Percentiles rank a stretch among this genome's conserved stretches.
phyloP scores from a whole-genome alignment of 2,888 invertebrate genomes.

The Acronicta psi region DNA sequence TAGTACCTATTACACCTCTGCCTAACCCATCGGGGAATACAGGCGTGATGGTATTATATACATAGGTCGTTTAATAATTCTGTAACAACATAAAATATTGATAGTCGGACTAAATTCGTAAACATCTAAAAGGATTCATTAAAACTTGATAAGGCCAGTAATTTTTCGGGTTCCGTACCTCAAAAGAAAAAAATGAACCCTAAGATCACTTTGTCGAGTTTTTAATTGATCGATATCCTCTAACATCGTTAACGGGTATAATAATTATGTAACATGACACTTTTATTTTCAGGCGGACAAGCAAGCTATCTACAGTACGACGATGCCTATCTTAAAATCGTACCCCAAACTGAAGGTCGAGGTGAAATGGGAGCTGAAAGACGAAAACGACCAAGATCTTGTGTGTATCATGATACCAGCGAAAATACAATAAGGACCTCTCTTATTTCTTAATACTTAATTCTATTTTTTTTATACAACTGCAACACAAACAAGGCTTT shows the following conservation, averaged over 20 bases:
- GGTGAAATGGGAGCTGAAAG: slow-evolving; percentile 93
- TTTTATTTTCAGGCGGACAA: slow-evolving; percentile 75
- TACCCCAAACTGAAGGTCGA: slow-evolving; percentile 92
- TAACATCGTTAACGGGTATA: slow-evolving; percentile 5
- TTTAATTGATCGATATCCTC: neutral
- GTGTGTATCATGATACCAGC: slow-evolving; percentile 92
- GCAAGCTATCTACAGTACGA: slow-evolving; percentile 82
- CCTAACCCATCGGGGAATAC: too few relatives aligned
- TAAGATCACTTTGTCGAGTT: too few relatives aligned
- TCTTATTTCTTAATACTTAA: slow-evolving; percentile 24
- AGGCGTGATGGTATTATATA: too few relatives aligned
- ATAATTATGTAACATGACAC: slow-evolving; percentile 13
- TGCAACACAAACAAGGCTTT: neutral
- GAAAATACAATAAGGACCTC: slow-evolving; percentile 82
- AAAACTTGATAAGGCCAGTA: too few relatives aligned
- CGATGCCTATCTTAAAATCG: slow-evolving; percentile 90
- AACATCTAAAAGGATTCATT: too few relatives aligned
- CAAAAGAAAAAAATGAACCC: too few relatives aligned
- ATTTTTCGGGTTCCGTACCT: too few relatives aligned
- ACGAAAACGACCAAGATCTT: slow-evolving; percentile 89
- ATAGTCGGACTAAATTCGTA: too few relatives aligned
- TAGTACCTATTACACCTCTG: too few relatives aligned
- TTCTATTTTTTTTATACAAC: slow-evolving; percentile 3
- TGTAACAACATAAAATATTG: too few relatives aligned
- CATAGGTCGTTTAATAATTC: too few relatives aligned